phyloP scores from a whole-genome alignment of 1,140 invertebrate genomes.

The Harpegnathos saltator region DNA sequence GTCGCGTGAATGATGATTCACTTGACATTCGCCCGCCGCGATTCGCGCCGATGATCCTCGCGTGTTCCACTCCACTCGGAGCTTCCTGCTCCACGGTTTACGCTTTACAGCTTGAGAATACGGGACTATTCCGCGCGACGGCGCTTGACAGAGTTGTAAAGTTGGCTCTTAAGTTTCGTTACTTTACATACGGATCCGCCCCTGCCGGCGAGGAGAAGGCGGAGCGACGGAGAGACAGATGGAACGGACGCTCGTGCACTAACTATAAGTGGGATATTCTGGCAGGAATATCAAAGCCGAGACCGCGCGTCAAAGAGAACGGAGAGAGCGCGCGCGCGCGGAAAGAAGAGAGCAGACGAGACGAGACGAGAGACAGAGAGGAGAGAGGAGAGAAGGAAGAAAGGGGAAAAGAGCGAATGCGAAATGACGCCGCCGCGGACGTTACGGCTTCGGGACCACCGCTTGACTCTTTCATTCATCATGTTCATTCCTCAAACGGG shows the following conservation, averaged over 20 bases:
- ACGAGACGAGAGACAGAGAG: constrained; percentile 39
- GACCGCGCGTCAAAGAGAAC: constrained; percentile 79
- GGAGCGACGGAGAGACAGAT: constrained; percentile 35
- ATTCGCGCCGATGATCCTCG: neutral
- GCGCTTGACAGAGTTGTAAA: constrained; percentile 27
- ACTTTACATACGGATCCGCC: constrained; percentile 38
- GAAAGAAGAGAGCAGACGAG: constrained; percentile 52
- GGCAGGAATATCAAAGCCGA: constrained; percentile 83
- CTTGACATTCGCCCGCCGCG: neutral
- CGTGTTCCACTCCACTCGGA: too few relatives aligned
- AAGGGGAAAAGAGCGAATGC: constrained; percentile 24
- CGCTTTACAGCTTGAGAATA: neutral
- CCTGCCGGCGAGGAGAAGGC: constrained; percentile 38
- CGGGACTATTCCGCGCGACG: neutral
- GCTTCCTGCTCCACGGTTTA: neutral
- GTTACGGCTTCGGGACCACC: constrained; percentile 68
- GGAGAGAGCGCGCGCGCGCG: constrained; percentile 10
- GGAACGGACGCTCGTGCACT: constrained; percentile 64
- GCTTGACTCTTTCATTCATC: constrained; percentile 74
- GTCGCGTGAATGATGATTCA: constrained; percentile 11
- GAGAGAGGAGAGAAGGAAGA: constrained; percentile 31
- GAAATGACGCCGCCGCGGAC: constrained; percentile 67
- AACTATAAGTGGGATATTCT: constrained; percentile 81
- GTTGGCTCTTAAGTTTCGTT: constrained; percentile 18
- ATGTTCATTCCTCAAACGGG: constrained; percentile 64